These are phyloP conservation scores for Mactra quadrangularis DNA, from an alignment of 1,140 invertebrate genomes.

Conservation along the genomic window DNA sequence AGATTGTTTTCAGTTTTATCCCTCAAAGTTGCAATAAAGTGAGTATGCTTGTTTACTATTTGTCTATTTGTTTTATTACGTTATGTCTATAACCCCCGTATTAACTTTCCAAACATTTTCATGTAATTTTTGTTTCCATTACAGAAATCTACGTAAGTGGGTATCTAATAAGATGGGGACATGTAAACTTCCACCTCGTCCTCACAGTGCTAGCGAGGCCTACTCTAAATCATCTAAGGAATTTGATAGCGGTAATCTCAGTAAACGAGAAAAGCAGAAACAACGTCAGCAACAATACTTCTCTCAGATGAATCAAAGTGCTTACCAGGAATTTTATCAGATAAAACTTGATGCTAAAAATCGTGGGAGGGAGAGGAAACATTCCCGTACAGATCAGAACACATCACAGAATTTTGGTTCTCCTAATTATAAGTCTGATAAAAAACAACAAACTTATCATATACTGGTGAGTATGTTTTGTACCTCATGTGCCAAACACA, in stretches of 20 bases:
- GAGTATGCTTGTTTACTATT: no score
- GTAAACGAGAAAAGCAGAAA: slow-evolving; percentile 62
- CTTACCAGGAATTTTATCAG: slow-evolving; percentile 69
- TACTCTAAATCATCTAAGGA: slow-evolving; percentile 22
- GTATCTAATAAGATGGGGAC: not conserved
- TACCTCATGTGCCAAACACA: no score
- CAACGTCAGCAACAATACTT: slow-evolving; percentile 70
- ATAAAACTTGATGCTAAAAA: slow-evolving; percentile 50
- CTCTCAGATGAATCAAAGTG: slow-evolving; percentile 67
- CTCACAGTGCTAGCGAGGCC: not conserved
- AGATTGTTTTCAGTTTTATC: no score
- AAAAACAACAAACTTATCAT: slow-evolving; percentile 66
- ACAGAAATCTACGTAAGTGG: no score
- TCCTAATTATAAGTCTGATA: slow-evolving; percentile 49
- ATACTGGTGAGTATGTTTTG: slow-evolving; percentile 60
- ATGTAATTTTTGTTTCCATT: no score
- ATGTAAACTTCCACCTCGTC: slow-evolving; percentile 7
- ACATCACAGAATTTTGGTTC: slow-evolving; percentile 41
- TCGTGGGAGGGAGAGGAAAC: slow-evolving; percentile 42
- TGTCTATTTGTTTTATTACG: no score
- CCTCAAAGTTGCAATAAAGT: no score
- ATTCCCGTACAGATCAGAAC: not conserved
- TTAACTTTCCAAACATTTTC: no score
- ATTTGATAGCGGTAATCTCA: slow-evolving; percentile 23
- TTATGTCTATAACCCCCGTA: no score